These are phyloP conservation scores for Tridacna gigas DNA, from an alignment of 2,888 invertebrate species.

Conservation along the genomic window DNA sequence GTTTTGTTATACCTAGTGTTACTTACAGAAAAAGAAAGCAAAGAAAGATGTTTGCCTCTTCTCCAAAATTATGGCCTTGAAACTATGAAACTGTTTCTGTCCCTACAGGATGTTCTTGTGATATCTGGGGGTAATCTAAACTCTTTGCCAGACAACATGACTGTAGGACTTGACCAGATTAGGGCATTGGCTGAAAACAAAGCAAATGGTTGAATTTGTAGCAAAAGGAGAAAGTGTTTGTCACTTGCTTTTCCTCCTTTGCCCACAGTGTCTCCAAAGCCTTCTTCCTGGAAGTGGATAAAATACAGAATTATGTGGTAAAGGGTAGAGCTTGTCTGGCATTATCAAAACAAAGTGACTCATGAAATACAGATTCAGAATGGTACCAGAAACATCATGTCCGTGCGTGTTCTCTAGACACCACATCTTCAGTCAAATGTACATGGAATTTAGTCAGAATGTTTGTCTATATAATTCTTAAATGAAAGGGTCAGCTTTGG, in stretches of 20 bases:
- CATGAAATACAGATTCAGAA: neutral
- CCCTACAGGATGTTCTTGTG: neutral
- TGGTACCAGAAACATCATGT: neutral
- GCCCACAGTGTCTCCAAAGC: too few species aligned
- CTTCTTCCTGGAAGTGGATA: too few species aligned
- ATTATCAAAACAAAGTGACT: neutral
- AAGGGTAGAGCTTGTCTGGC: neutral
- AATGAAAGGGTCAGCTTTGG: too few species aligned
- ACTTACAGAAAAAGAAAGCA: neutral
- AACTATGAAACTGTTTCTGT: neutral
- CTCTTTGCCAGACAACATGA: neutral
- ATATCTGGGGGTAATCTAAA: neutral
- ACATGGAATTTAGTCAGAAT: too few species aligned
- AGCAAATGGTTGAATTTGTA: neutral
- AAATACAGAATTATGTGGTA: too few species aligned
- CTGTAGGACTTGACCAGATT: too few species aligned
- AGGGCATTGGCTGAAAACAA: too few species aligned
- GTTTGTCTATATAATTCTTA: too few species aligned
- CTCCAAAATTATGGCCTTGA: neutral
- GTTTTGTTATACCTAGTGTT: conserved; percentile 58
- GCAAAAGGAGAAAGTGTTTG: neutral
- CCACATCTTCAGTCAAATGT: too few species aligned
- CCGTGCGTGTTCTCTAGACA: too few species aligned
- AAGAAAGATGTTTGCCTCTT: neutral
- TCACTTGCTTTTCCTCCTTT: too few species aligned